Evolutionary conservation across 2,888 invertebrate species (phyloP).

Genomic region (Halictus ligatus): DNA sequence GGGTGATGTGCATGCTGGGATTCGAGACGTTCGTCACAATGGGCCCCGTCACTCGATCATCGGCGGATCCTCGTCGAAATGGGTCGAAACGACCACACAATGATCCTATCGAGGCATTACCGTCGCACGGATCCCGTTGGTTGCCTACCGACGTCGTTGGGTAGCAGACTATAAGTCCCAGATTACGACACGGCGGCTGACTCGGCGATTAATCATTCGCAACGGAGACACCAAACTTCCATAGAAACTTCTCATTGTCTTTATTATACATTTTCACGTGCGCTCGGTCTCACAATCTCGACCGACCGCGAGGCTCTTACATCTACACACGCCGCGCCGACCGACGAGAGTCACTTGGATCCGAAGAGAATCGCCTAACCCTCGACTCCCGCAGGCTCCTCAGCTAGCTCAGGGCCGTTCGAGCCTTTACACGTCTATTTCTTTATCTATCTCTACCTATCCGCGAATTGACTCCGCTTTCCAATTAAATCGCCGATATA

Average conservation of each 20-base stretch:
- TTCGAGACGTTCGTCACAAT: slow-evolving; percentile 52
- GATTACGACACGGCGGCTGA: slow-evolving; percentile 1
- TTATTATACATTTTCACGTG: slow-evolving; percentile 28
- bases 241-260: slow-evolving; percentile 33
- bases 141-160: neutral
- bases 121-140: slow-evolving; percentile 3
- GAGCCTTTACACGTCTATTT: neutral
- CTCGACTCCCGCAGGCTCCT: neutral
- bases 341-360: slow-evolving; percentile 14
- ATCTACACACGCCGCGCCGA: neutral
- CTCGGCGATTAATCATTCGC: neutral
- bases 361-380: neutral
- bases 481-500: neutral
- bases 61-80: slow-evolving; percentile 22
- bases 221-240: neutral
- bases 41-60: slow-evolving; percentile 29
- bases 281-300: slow-evolving; percentile 17
- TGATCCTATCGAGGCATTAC: slow-evolving; percentile 7
- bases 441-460: neutral
- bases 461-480: neutral
- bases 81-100: slow-evolving; percentile 28
- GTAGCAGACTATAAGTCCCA: neutral
- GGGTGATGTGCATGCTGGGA: slow-evolving; percentile 45
- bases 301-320: neutral
- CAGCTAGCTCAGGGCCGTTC: neutral